These are phyloP conservation scores for Acleris sparsana DNA, from an alignment of 2,888 invertebrate genomes.

Conservation along the genomic window DNA sequence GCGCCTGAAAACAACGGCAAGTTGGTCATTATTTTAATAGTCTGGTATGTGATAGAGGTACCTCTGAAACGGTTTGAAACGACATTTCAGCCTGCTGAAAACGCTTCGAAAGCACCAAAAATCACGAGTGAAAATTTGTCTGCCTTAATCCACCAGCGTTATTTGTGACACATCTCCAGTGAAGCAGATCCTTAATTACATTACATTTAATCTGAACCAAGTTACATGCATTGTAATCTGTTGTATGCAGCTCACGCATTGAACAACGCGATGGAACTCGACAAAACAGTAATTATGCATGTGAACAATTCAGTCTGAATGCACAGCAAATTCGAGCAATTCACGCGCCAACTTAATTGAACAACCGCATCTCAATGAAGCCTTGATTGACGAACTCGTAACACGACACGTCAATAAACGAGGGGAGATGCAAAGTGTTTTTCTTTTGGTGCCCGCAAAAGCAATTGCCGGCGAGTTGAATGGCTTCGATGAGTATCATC, in stretches of 20 bases:
- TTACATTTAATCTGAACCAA: neutral
- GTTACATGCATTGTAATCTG: neutral
- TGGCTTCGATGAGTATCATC: slow-evolving; percentile 55
- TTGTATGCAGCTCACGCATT: neutral
- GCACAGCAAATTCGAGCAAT: neutral
- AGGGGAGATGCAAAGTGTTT: slow-evolving; percentile 42
- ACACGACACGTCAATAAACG: slow-evolving; percentile 1
- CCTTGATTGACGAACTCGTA: slow-evolving; percentile 21
- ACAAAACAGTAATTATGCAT: slow-evolving; percentile 9
- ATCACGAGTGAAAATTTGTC: no score
- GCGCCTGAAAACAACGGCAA: no score
- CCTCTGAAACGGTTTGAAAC: no score
- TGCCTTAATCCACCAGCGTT: no score
- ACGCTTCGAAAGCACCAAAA: no score
- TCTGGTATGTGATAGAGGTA: no score
- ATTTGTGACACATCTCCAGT: no score
- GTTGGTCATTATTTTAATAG: no score
- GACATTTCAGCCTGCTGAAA: no score
- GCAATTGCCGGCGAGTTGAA: slow-evolving; percentile 52
- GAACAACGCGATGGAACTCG: neutral
- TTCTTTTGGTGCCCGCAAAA: slow-evolving; percentile 46
- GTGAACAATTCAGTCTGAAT: neutral
- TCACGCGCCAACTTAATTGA: slow-evolving; percentile 11
- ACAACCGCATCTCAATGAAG: slow-evolving; percentile 16
- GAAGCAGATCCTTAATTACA: no score